Evolutionary conservation across 2,888 invertebrate species (phyloP), one percentile per base, ranked within the genome.

Genomic region (Corbicula japonica): DNA sequence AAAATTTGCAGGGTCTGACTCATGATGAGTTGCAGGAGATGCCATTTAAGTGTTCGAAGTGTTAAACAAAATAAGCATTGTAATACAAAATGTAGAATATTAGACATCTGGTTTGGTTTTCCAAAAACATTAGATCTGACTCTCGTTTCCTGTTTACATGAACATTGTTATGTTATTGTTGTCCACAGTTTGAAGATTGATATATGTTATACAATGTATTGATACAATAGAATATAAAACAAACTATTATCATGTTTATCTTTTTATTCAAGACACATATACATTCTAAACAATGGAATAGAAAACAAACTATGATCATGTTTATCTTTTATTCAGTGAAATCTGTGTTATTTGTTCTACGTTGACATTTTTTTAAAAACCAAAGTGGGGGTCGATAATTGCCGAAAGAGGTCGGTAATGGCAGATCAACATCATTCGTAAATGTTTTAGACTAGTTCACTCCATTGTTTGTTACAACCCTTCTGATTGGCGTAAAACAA

Each of bases 401-500:
- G 50, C 50, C 23, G 50, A 50, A 50, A 50, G 23, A 26, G 23
- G 50, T 50, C 50, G 23, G 28, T 50, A 23, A 50, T 50, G 15
- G 50, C 50, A 50, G 50, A 4, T 21, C 26, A 15, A 50, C 50
- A 50, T 50, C 26, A 50, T 50, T n/a, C n/a, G n/a, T n/a, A n/a
- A n/a, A n/a, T n/a, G n/a, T n/a, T n/a, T n/a, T 50, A 50, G 50
- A 21, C 26, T 21, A 4, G 28, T 26, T 23, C 23, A 21, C 6
- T 12, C 50, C 26, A 23, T 50, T 50, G 15, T 10, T 2, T 50
- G 50, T 50, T 50, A 50, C 2, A 50, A 50, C 5, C 50, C 4
- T 50, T 50, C 26, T 50, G 23, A 50, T 50, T 50, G 26, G 50
- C 26, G 6, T 21, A 50, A 50, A 50, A 50, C 50, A 50, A 26